Evolutionary conservation across 1,140 invertebrate species (phyloP), one percentile per base, ranked within the genome.

Genomic region (Ceratosolen fusciceps): DNA sequence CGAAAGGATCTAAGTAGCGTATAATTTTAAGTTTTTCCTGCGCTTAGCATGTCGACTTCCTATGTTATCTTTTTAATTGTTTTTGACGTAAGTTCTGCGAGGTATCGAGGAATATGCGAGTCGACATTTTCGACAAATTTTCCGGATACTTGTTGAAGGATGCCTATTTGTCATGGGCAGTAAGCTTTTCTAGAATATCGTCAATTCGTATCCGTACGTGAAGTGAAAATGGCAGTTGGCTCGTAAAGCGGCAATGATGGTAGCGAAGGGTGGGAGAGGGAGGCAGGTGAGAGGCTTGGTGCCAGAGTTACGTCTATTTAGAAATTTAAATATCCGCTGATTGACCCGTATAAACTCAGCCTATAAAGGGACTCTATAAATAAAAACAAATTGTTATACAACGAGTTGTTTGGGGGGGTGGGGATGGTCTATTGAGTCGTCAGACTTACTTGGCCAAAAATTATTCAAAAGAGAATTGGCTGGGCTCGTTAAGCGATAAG

Each of bases 401-500:
- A 19, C 14, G n/a, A 9, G n/a, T n/a, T n/a, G n/a, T n/a, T n/a
- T n/a, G n/a, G n/a, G n/a, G n/a, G n/a, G n/a, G 71, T n/a, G 1
- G 16, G 24, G 1, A 9, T 37, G 29, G 29, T 26, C 1, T 83
- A 77, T 80, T 81, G 80, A 65, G 39, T 72, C 49, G 14, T 43
- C 47, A 74, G 60, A 62, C n/a, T 47, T n/a, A n/a, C n/a, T n/a
- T n/a, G n/a, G 16, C 1, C 37, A 37, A 49, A 70, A 47, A 52
- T 70, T 49, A 56, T 68, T 77, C 62, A 39, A 49, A 65, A 4
- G 43, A 34, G 31, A 29, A 62, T 76, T 58, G 26, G 65, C 65
- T 76, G 43, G 26, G 65, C 65, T 72, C 49, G 52, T 72, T 73
- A 62, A 47, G 77, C 67, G 70, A 79, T 79, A 67, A 79, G 47